Evolutionary conservation across 2,888 invertebrate genomes (phyloP).

Genomic region (Entomobrya multifasciata): DNA sequence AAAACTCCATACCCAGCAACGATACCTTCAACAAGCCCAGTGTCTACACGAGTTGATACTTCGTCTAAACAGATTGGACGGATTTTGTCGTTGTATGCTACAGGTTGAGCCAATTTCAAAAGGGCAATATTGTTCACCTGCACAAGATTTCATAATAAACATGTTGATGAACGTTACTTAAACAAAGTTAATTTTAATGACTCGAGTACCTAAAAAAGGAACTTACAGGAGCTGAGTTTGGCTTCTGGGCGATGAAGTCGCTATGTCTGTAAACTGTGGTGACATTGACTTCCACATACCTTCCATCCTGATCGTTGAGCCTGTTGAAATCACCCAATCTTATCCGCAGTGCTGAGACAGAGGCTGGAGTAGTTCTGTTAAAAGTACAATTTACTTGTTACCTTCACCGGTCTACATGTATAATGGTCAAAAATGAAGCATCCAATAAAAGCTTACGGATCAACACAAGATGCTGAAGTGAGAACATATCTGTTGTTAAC

Average conservation of each 20-base stretch:
- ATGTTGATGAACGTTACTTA: too few relatives aligned
- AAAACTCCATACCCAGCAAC: constrained; percentile 74
- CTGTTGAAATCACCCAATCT: constrained; percentile 92
- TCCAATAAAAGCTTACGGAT: constrained; percentile 86
- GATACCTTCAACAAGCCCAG: constrained; percentile 71
- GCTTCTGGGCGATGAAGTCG: constrained; percentile 90
- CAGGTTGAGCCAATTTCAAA: constrained; percentile 82
- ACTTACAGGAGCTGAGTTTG: constrained; percentile 80
- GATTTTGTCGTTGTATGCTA: constrained; percentile 87
- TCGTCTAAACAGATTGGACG: constrained; percentile 90
- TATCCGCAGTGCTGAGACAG: constrained; percentile 89
- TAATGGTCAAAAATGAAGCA: background rate
- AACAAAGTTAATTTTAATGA: too few relatives aligned
- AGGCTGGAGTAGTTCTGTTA: constrained; percentile 66
- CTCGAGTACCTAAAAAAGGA: background rate
- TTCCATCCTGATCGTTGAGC: constrained; percentile 87
- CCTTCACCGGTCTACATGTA: too few relatives aligned
- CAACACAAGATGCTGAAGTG: constrained; percentile 94
- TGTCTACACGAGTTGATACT: constrained; percentile 74
- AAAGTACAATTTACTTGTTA: background rate
- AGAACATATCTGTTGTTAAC: constrained; percentile 90
- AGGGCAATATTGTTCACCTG: constrained; percentile 72
- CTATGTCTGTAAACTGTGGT: constrained; percentile 91
- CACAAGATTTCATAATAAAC: too few relatives aligned
- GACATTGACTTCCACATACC: constrained; percentile 89